Conservation (phyloP, 2,113 vertebrate genomes). For the Arizona elegans region DNA sequence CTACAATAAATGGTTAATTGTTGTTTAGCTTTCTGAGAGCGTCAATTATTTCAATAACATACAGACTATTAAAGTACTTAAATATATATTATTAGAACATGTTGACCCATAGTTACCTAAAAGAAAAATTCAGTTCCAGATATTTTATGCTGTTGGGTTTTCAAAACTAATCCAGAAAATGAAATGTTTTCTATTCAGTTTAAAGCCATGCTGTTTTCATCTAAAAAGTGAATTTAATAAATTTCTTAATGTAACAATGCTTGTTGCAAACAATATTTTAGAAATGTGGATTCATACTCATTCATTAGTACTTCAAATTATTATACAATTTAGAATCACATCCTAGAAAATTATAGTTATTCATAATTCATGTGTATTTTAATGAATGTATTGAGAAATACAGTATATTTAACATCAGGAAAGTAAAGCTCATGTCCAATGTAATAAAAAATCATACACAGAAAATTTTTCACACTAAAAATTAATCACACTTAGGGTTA, state of each 20-base stretch:
- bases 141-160: background rate
- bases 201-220: background rate
- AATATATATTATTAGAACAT: background rate
- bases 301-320: background rate
- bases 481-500: background rate
- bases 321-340: background rate
- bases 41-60: background rate
- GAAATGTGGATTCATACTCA: background rate
- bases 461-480: background rate
- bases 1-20: background rate
- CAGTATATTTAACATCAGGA: background rate
- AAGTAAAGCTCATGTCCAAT: background rate
- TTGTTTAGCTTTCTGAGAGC: background rate
- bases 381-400: background rate
- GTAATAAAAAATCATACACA: background rate
- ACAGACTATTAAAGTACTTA: background rate
- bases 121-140: background rate
- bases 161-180: background rate
- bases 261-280: background rate
- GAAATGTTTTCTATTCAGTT: conserved; percentile 2
- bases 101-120: conserved; percentile 1
- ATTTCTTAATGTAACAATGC: background rate
- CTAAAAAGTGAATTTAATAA: background rate
- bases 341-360: background rate
- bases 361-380: background rate